Conservation (phyloP, 2,888 invertebrate genomes). For the Aphodius granarius region DNA sequence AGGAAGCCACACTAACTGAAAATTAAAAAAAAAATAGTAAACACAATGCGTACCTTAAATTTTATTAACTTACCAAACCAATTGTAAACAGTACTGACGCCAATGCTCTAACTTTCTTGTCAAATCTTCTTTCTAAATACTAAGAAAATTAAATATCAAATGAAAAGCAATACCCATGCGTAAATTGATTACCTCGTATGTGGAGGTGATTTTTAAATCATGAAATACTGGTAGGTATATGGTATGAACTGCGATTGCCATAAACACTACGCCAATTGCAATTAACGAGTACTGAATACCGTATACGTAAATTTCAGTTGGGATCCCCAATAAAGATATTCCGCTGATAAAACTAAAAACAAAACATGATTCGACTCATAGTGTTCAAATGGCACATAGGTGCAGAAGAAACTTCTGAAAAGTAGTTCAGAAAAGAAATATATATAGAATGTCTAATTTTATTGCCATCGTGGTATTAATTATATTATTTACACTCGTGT, state of each 20-base stretch:
- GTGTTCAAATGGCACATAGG: no score
- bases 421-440: no score
- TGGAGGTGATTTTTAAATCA: constrained; percentile 72
- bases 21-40: constrained; percentile 26
- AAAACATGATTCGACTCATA: no score
- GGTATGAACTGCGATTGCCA: constrained; percentile 67
- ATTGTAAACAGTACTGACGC: constrained; percentile 72
- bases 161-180: background rate
- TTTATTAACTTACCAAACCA: constrained; percentile 64
- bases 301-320: constrained; percentile 80
- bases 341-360: constrained; percentile 70
- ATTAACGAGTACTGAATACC: constrained; percentile 77
- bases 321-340: constrained; percentile 76
- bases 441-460: no score
- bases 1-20: constrained; percentile 75
- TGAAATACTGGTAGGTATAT: constrained; percentile 77
- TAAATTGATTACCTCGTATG: constrained; percentile 81
- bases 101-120: constrained; percentile 68
- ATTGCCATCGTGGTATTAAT: no score
- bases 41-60: no score
- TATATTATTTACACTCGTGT: no score
- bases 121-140: constrained; percentile 74
- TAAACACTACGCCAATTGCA: constrained; percentile 63
- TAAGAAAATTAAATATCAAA: constrained; percentile 40
- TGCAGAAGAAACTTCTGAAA: no score